phyloP scores from a whole-genome alignment of 1,140 invertebrate species.

The Conus ventricosus region DNA sequence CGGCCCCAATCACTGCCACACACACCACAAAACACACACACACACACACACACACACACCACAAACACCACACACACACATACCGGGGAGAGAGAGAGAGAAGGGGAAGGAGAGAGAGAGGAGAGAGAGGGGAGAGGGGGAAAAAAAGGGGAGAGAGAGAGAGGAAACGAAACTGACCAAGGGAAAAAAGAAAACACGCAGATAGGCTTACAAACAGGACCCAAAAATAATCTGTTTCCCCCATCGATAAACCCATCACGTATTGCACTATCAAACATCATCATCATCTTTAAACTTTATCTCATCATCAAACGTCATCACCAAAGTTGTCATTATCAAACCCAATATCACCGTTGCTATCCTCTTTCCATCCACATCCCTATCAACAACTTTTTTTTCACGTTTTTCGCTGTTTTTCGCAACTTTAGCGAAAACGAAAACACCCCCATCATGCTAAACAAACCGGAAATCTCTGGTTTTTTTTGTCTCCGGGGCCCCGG shows the following conservation, averaged over 20 bases:
- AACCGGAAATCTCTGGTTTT: too few relatives aligned
- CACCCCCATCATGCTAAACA: too few relatives aligned
- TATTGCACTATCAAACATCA: not conserved
- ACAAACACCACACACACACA: constrained; percentile 18
- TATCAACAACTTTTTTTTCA: not conserved
- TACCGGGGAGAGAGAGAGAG: not conserved
- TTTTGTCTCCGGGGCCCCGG: too few relatives aligned
- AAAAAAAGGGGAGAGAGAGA: not conserved
- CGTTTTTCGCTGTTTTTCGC: not conserved
- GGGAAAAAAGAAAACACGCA: not conserved
- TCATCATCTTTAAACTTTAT: too few relatives aligned
- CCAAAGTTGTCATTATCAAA: too few relatives aligned
- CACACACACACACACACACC: constrained; percentile 1
- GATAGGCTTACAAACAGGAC: not conserved
- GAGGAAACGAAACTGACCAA: not conserved
- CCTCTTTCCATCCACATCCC: too few relatives aligned
- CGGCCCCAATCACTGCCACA: too few relatives aligned
- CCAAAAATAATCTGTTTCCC: not conserved
- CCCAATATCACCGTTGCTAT: too few relatives aligned
- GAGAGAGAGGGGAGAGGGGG: not conserved
- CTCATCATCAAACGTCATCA: too few relatives aligned
- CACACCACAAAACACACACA: not conserved
- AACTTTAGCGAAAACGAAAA: too few relatives aligned
- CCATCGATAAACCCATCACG: too few relatives aligned
- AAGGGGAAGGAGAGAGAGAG: not conserved